Conservation (phyloP, 2,113 vertebrate species). For the Mirza zaza region DNA sequence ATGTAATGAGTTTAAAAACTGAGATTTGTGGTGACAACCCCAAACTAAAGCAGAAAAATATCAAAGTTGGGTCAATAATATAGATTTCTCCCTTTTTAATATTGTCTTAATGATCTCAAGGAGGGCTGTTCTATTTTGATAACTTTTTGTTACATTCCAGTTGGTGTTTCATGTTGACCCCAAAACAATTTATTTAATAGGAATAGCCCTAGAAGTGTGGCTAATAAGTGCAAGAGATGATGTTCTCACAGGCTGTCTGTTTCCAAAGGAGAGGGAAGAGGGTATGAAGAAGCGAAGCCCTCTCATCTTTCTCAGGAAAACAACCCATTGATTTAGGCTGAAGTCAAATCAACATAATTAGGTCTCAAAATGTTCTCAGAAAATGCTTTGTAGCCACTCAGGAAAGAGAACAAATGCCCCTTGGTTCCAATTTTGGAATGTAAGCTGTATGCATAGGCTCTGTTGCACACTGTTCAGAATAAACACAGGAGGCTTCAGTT, state of each 20-base stretch:
- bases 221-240: not conserved
- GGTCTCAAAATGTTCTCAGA: slow-evolving; percentile 5
- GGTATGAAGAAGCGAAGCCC: not conserved
- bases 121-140: slow-evolving; percentile 49
- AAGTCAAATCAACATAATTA: slow-evolving; percentile 62
- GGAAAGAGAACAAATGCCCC: slow-evolving; percentile 41
- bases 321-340: slow-evolving; percentile 48
- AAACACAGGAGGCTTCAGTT: not conserved
- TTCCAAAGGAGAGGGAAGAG: slow-evolving; percentile 27
- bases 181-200: slow-evolving; percentile 55
- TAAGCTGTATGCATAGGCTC: not conserved
- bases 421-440: slow-evolving; percentile 53
- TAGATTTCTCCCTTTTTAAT: slow-evolving; percentile 81
- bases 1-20: slow-evolving; percentile 75
- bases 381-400: not conserved
- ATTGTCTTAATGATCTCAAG: slow-evolving; percentile 75
- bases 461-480: accelerated
- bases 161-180: slow-evolving; percentile 49
- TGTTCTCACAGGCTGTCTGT: not conserved
- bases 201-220: not conserved
- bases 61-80: slow-evolving; percentile 84
- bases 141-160: slow-evolving; percentile 44
- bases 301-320: slow-evolving; percentile 58
- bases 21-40: slow-evolving; percentile 73
- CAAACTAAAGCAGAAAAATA: slow-evolving; percentile 83